phyloP scores from a whole-genome alignment of 2,113 vertebrate genomes.

The Pungitius pungitius region DNA sequence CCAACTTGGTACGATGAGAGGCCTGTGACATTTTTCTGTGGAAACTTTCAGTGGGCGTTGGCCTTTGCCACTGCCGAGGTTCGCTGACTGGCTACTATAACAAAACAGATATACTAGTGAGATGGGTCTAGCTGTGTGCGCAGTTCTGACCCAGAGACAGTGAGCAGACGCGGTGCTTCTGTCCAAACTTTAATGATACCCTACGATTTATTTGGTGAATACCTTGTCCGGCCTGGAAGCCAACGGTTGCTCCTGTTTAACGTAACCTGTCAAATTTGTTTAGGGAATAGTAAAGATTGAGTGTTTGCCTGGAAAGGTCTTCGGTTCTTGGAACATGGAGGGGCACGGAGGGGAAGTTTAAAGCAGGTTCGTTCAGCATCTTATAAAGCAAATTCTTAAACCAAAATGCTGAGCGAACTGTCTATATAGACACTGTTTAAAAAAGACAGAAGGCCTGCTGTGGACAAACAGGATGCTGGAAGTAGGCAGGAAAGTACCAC shows the following conservation, averaged over 20 bases:
- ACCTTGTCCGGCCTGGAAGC: not conserved
- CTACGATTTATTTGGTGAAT: slow-evolving; percentile 40
- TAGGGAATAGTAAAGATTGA: slow-evolving; percentile 46
- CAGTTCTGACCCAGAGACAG: slow-evolving; percentile 32
- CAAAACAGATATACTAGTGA: slow-evolving; percentile 64
- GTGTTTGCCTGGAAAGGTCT: slow-evolving; percentile 20
- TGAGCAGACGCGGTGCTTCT: slow-evolving; percentile 33
- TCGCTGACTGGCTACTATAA: slow-evolving; percentile 50
- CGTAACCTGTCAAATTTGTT: slow-evolving; percentile 70
- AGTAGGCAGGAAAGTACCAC: slow-evolving; percentile 63
- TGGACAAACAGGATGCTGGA: slow-evolving; percentile 59
- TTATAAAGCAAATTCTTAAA: slow-evolving; percentile 9
- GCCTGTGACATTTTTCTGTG: slow-evolving; percentile 69
- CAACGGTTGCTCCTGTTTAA: slow-evolving; percentile 51
- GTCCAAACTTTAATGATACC: slow-evolving; percentile 49
- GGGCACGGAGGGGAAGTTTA: not conserved
- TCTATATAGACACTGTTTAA: not conserved
- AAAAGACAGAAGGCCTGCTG: slow-evolving; percentile 22
- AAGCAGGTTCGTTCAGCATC: slow-evolving; percentile 1
- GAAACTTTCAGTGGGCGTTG: slow-evolving; percentile 77
- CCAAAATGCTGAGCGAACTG: slow-evolving; percentile 20
- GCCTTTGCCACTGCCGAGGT: slow-evolving; percentile 46
- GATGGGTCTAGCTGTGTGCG: slow-evolving; percentile 12
- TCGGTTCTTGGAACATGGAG: slow-evolving; percentile 9
- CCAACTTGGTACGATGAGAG: slow-evolving; percentile 57